Evolutionary conservation across 2,888 invertebrate species (phyloP).

Genomic region (Hoplodrina blanda): DNA sequence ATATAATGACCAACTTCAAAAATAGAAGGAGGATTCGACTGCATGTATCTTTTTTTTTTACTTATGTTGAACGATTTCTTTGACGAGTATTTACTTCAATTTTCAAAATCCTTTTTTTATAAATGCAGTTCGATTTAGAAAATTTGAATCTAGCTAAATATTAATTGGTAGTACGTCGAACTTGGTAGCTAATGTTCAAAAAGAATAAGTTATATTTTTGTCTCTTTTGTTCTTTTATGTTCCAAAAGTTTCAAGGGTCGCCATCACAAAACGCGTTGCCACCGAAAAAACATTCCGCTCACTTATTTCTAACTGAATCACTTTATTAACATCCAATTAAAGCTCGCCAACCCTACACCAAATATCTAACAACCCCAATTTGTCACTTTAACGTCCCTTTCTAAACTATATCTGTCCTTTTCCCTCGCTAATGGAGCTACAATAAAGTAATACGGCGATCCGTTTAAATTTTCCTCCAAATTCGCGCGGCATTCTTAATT

Average conservation of each 20-base stretch:
- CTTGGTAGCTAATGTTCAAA: not conserved
- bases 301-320: slow-evolving; percentile 58
- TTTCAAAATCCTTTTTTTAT: too few relatives aligned
- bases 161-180: not conserved
- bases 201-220: not conserved
- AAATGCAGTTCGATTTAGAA: too few relatives aligned
- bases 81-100: too few relatives aligned
- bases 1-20: too few relatives aligned
- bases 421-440: slow-evolving; percentile 87
- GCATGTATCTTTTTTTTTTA: too few relatives aligned
- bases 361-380: slow-evolving; percentile 78
- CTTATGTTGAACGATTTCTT: too few relatives aligned
- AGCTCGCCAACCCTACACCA: slow-evolving; percentile 56
- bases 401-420: slow-evolving; percentile 71
- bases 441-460: slow-evolving; percentile 90
- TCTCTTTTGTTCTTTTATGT: slow-evolving; percentile 6
- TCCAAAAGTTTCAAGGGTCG: slow-evolving; percentile 22
- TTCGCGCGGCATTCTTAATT: slow-evolving; percentile 88
- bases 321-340: slow-evolving; percentile 69
- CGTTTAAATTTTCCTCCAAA: slow-evolving; percentile 89
- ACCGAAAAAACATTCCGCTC: slow-evolving; percentile 48
- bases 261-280: slow-evolving; percentile 30
- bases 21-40: too few relatives aligned
- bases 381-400: slow-evolving; percentile 70
- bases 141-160: not conserved